phyloP scores from a whole-genome alignment of 2,888 invertebrate species.

The Pachydiplax longipennis region DNA sequence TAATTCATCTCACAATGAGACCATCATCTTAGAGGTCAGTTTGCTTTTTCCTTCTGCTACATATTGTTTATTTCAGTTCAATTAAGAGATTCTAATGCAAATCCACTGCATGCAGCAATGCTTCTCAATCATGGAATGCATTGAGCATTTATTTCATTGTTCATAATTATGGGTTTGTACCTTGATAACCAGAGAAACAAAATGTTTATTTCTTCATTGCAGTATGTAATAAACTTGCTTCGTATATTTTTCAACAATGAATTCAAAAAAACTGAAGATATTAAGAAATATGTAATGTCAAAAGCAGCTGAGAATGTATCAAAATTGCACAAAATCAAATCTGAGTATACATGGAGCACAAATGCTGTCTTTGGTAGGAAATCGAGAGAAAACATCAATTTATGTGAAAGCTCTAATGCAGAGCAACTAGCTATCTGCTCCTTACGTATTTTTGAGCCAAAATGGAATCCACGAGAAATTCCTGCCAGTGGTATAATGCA shows the following conservation, averaged over 20 bases:
- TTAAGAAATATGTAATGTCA: conserved; percentile 73
- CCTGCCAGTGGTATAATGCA: conserved; percentile 67
- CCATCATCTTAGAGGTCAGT: not conserved
- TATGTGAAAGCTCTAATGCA: not conserved
- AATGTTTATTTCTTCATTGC: conserved; percentile 46
- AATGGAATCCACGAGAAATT: conserved; percentile 70
- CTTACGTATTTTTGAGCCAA: conserved; percentile 62
- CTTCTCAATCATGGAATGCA: no score
- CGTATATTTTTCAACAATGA: conserved; percentile 74
- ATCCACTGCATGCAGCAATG: no score
- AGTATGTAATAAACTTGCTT: conserved; percentile 68
- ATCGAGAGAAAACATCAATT: not conserved
- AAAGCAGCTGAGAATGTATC: conserved; percentile 71
- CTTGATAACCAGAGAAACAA: not conserved
- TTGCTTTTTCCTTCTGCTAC: no score
- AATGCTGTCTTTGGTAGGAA: not conserved
- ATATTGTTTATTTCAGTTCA: no score
- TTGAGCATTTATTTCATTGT: no score
- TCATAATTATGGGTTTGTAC: no score
- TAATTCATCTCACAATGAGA: conserved; percentile 12
- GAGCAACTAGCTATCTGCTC: conserved; percentile 50
- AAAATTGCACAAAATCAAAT: conserved; percentile 72
- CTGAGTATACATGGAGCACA: conserved; percentile 58
- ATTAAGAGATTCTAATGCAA: no score
- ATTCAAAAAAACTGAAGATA: conserved; percentile 70